These are phyloP conservation scores for Tauraco erythrolophus DNA, from an alignment of 2,113 vertebrate species.

Conservation along the genomic window DNA sequence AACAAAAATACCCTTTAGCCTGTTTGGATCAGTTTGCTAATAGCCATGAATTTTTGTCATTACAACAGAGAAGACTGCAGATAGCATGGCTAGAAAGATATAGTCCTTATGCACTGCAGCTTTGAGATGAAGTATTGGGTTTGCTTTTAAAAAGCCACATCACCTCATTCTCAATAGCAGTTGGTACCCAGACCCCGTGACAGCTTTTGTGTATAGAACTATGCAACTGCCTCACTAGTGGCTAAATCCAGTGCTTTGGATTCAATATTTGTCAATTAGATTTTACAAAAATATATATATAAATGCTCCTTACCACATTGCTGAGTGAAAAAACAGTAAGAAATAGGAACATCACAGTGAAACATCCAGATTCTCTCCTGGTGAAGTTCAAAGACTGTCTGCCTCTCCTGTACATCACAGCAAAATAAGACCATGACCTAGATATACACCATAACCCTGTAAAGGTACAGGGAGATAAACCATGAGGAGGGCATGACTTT, in stretches of 20 bases:
- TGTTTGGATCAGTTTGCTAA: not conserved
- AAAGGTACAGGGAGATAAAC: not conserved
- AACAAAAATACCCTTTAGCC: not conserved
- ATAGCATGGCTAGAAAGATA: not conserved
- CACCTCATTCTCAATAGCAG: not conserved
- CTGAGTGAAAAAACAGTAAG: not conserved
- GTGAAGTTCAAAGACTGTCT: not conserved
- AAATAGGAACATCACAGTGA: not conserved
- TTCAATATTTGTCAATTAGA: not conserved
- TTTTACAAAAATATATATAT: not conserved
- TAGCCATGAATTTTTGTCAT: not conserved
- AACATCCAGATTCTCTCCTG: not conserved
- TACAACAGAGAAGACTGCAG: not conserved
- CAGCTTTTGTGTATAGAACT: not conserved
- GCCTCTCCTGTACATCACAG: not conserved
- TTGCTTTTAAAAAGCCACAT: not conserved
- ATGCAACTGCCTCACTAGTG: not conserved
- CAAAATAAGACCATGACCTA: not conserved
- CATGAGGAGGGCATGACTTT: not conserved
- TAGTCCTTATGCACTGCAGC: not conserved
- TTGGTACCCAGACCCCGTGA: not conserved
- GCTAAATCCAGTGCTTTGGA: not conserved
- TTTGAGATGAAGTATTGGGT: not conserved
- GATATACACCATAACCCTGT: not conserved
- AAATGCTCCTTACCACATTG: not conserved